Conservation (phyloP, 1,140 invertebrate genomes). For the Drosophila auraria region DNA sequence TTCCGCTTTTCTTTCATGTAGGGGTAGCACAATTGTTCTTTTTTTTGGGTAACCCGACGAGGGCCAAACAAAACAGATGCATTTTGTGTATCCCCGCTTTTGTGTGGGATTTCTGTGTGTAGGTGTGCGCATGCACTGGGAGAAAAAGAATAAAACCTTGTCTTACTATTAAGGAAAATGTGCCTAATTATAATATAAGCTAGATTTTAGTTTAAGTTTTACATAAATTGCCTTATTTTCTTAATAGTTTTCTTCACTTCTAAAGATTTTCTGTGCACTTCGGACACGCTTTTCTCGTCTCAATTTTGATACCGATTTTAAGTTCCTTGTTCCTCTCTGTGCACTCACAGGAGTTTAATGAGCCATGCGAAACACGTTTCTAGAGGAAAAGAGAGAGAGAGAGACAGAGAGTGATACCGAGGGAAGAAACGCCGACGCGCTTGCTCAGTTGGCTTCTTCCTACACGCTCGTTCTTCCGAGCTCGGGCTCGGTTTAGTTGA, state of each 20-base stretch:
- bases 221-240: too few relatives aligned
- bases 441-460: conserved; percentile 40
- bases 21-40: conserved; percentile 49
- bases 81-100: conserved; percentile 41
- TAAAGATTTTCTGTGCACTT: background rate
- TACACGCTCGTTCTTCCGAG: conserved; percentile 16
- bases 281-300: background rate
- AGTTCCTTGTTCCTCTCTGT: background rate
- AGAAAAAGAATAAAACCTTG: background rate
- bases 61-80: conserved; percentile 72
- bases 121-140: conserved; percentile 9
- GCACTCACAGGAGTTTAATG: conserved; percentile 31
- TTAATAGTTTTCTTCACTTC: background rate
- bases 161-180: too few relatives aligned
- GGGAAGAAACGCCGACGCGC: conserved; percentile 35
- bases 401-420: background rate
- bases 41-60: conserved; percentile 47
- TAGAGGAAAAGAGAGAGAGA: conserved; percentile 14
- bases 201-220: too few relatives aligned
- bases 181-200: too few relatives aligned
- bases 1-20: conserved; percentile 34
- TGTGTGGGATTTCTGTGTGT: conserved; percentile 24
- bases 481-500: conserved; percentile 74
- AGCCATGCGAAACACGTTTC: conserved; percentile 73
- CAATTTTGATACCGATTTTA: background rate